Evolutionary conservation across 2,797 vertebrate species (phyloP).

Genomic region (Urosaurus nigricauda): DNA sequence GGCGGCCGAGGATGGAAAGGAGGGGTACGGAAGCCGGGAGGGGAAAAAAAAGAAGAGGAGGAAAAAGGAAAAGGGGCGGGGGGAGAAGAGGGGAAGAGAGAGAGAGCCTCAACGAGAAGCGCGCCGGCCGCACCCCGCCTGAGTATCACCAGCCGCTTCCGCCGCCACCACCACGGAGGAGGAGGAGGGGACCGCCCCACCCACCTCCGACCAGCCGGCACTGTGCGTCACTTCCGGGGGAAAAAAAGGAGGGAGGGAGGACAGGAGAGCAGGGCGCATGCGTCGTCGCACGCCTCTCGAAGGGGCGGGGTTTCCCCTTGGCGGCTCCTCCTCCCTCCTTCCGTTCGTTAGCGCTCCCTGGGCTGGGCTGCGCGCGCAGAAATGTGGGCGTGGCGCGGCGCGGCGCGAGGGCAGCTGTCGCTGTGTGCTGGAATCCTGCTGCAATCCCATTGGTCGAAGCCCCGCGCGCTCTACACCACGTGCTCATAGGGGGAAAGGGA

Average conservation of each 20-base stretch:
- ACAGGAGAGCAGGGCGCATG: background rate
- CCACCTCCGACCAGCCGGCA: conserved; percentile 64
- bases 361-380: background rate
- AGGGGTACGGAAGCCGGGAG: conserved; percentile 55
- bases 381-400: background rate
- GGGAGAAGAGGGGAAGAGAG: conserved; percentile 39
- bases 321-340: no score
- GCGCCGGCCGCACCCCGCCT: conserved; percentile 74
- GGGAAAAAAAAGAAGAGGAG: conserved; percentile 50
- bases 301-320: no score
- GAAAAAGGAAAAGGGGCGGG: conserved; percentile 48
- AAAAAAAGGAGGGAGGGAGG: background rate
- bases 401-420: no score
- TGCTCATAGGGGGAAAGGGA: no score
- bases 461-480: no score
- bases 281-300: background rate
- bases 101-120: conserved; percentile 49
- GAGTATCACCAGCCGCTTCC: conserved; percentile 71
- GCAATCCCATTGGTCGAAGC: background rate
- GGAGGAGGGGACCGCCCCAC: no score
- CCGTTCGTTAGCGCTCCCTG: no score
- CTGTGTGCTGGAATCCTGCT: no score
- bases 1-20: conserved; percentile 34
- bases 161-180: conserved; percentile 54
- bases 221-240: conserved; percentile 71